phyloP scores from a whole-genome alignment of 2,113 vertebrate species.

The Prinia subflava region DNA sequence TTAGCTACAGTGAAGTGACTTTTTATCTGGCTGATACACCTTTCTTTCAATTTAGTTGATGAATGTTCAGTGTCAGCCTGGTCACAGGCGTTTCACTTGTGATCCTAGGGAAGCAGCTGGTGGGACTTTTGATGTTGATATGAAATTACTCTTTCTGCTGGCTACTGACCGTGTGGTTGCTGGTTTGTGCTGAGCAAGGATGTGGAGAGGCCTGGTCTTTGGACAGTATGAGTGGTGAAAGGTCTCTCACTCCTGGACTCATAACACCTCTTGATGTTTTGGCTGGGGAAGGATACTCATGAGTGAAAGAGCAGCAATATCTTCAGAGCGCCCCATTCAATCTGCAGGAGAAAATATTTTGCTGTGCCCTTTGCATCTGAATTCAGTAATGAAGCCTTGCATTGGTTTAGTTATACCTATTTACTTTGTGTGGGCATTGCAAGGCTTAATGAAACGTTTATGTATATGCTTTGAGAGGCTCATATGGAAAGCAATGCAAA shows the following conservation, averaged over 20 bases:
- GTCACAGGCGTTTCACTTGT: neutral
- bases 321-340: fast-evolving
- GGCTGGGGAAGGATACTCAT: fast-evolving
- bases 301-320: neutral
- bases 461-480: neutral
- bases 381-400: neutral
- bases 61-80: neutral
- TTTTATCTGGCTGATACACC: constrained; percentile 20
- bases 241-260: neutral
- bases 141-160: neutral
- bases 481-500: neutral
- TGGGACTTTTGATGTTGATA: neutral
- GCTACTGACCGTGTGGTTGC: neutral
- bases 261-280: fast-evolving
- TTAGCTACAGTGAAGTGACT: neutral
- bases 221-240: neutral
- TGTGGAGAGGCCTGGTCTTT: neutral
- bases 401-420: neutral
- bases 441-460: neutral
- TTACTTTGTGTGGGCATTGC: neutral
- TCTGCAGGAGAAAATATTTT: neutral
- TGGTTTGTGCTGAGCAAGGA: neutral
- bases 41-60: constrained; percentile 27
- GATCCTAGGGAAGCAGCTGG: neutral
- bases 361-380: neutral